Base-by-base conservation (phyloP, 2,113 vertebrate species). In the Sula dactylatra region DNA sequence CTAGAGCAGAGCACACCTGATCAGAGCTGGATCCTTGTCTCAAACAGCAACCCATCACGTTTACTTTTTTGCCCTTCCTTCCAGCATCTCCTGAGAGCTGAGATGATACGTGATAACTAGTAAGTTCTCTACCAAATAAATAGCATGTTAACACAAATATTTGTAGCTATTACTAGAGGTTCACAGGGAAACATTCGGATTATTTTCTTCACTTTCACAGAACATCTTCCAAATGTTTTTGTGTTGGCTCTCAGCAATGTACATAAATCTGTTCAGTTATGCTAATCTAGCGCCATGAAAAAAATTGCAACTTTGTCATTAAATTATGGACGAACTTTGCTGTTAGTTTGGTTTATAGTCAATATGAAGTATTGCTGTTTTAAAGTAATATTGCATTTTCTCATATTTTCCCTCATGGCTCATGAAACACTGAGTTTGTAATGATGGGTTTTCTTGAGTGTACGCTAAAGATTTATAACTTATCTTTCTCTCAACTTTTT, bases 241-340 rank as follows among this genome's bases (percentile, higher is more conserved):
- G 16, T 71, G 50, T 78, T 93, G 88, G 76, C 90, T 97, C 44
- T 62, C 3, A 4, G 69, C 65, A 69, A 47, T 5, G 25, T 84
- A 76, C 65, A 91, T 94, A 93, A 96, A 95, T 95, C 86, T 94
- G 70, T 90, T 95, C 83, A 38, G 31, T 89, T 87, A 76, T 1
- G 2, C 34, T 76, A 82, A 91, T 82, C 77, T 61, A 72, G 56
- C 1, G 1, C 44, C 2, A 2, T 78, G 69, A 77, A 90, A 74
- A 90, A 70, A n/a, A 32, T 7, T 67, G 24, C 55, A 86, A 27
- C 16, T 89, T 86, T 81, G 42, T 73, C n/a, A 19, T 92, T 86
- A 88, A 88, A 81, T 96, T 86, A 84, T 82, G 62, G 31, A 79
- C 49, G 34, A 89, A 79, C 69, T 93, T 95, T 74, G 17, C 38